phyloP scores from a whole-genome alignment of 2,113 vertebrate genomes.

The Lophius piscatorius region DNA sequence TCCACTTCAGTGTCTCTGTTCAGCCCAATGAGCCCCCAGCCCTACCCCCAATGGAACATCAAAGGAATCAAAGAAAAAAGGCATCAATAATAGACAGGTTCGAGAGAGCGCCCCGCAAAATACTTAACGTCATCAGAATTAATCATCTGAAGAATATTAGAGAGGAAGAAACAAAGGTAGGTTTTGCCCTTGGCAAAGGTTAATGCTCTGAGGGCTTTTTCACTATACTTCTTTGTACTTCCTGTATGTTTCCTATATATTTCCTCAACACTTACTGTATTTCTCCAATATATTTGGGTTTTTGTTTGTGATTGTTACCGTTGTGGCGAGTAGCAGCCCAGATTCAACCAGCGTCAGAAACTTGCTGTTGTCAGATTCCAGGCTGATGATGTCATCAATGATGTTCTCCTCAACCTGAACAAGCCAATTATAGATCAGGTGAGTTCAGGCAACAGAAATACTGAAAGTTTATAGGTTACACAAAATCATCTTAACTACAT shows the following conservation, averaged over 20 bases:
- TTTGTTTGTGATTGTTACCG: conserved; percentile 69
- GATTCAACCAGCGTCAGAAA: conserved; percentile 84
- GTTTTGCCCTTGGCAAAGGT: too few relatives aligned
- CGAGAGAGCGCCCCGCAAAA: too few relatives aligned
- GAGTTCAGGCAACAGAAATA: neutral
- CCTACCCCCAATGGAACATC: too few relatives aligned
- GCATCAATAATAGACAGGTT: too few relatives aligned
- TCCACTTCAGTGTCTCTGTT: too few relatives aligned
- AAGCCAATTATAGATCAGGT: conserved; percentile 29
- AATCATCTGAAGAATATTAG: too few relatives aligned
- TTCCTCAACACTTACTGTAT: neutral
- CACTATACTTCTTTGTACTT: too few relatives aligned
- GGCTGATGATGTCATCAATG: conserved; percentile 91
- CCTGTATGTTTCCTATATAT: rapidly evolving
- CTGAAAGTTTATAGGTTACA: neutral
- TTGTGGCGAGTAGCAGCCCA: conserved; percentile 84
- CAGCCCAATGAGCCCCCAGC: too few relatives aligned
- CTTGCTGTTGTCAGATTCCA: conserved; percentile 90
- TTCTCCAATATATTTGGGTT: neutral
- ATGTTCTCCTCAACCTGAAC: conserved; percentile 85
- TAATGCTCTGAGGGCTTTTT: too few relatives aligned
- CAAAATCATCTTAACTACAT: neutral
- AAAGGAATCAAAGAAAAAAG: too few relatives aligned
- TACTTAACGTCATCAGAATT: too few relatives aligned
- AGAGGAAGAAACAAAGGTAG: too few relatives aligned